Conservation (phyloP, 1,140 invertebrate species). For the Stegodyphus dumicola region DNA sequence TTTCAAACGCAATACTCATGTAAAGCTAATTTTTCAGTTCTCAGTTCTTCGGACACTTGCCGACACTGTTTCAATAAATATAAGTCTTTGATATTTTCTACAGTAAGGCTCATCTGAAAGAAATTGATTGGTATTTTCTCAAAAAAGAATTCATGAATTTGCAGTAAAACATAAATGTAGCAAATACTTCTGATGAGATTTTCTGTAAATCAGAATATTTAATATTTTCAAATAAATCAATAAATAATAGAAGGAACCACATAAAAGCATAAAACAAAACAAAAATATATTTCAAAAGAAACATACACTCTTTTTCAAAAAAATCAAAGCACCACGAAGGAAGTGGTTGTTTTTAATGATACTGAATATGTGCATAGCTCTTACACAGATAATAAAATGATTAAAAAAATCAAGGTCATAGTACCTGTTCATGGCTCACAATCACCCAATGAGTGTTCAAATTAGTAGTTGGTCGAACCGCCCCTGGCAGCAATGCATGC, state of each 20-base stretch:
- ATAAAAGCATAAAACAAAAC: not conserved
- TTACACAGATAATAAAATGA: too few relatives aligned
- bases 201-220: not conserved
- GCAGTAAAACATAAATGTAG: not conserved
- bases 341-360: too few relatives aligned
- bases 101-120: constrained; percentile 24
- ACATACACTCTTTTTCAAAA: too few relatives aligned
- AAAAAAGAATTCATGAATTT: not conserved
- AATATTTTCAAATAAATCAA: not conserved
- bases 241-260: not conserved
- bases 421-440: too few relatives aligned
- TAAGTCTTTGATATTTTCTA: constrained; percentile 43
- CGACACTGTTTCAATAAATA: constrained; percentile 34
- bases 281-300: too few relatives aligned
- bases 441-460: too few relatives aligned
- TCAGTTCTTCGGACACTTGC: constrained; percentile 18
- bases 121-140: not conserved
- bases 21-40: constrained; percentile 19
- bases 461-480: too few relatives aligned
- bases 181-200: not conserved
- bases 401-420: too few relatives aligned
- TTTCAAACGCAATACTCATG: constrained; percentile 8
- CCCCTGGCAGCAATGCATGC: too few relatives aligned
- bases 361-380: too few relatives aligned
- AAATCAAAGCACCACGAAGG: too few relatives aligned